phyloP scores from a whole-genome alignment of 2,888 invertebrate genomes.

The Perithous albicinctus region DNA sequence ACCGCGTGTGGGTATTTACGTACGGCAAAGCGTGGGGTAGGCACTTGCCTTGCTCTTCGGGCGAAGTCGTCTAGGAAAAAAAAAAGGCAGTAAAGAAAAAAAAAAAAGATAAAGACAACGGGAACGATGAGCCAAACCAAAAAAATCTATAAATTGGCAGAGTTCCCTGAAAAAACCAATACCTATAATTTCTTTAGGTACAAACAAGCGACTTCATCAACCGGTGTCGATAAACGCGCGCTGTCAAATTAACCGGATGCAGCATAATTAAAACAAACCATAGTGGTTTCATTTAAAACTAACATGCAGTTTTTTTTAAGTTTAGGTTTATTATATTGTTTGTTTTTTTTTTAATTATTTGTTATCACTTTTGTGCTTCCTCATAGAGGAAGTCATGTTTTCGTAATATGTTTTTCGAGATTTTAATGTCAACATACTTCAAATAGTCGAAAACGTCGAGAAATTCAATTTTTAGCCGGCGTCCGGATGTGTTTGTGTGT shows the following conservation, averaged over 20 bases:
- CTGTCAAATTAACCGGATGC: constrained; percentile 18
- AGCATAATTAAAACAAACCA: too few species aligned
- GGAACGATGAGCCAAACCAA: constrained; percentile 57
- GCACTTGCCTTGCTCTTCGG: constrained; percentile 9
- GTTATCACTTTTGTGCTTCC: too few species aligned
- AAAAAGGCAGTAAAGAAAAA: not conserved
- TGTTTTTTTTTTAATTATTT: too few species aligned
- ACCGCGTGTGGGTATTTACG: constrained; percentile 49
- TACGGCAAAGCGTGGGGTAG: constrained; percentile 38
- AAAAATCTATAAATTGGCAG: constrained; percentile 59
- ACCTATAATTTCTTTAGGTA: not conserved
- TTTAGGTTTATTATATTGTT: too few species aligned
- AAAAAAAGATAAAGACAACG: not conserved
- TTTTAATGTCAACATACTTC: too few species aligned
- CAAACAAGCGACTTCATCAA: constrained; percentile 40
- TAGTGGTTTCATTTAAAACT: too few species aligned
- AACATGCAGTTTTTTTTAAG: too few species aligned
- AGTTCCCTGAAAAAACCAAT: constrained; percentile 17
- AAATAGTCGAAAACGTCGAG: too few species aligned
- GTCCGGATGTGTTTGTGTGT: too few species aligned
- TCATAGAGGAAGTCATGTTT: too few species aligned
- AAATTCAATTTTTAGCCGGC: too few species aligned
- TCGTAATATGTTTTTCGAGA: too few species aligned
- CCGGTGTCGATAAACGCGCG: constrained; percentile 63
- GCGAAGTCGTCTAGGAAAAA: not conserved